phyloP scores from a whole-genome alignment of 2,797 vertebrate genomes.

The Darevskia nairensis region DNA sequence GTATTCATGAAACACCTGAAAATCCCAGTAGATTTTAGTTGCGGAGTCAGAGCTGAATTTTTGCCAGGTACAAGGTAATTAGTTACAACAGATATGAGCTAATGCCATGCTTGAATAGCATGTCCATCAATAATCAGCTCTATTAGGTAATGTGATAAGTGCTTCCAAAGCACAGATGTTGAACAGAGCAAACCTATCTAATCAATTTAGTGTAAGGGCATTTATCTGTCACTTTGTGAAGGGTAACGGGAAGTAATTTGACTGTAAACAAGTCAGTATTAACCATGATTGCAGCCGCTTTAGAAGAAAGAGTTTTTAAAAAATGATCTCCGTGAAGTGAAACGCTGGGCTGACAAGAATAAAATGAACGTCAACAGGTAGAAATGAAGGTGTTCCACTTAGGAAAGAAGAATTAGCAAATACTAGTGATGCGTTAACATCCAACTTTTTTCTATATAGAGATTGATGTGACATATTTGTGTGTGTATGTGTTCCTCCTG shows the following conservation, averaged over 20 bases:
- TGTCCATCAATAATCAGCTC: neutral
- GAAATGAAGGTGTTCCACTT: neutral
- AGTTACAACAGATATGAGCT: neutral
- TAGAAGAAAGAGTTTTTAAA: neutral
- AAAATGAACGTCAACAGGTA: neutral
- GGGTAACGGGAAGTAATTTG: constrained; percentile 1
- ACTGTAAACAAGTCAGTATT: neutral
- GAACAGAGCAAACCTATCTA: neutral
- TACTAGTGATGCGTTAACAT: neutral
- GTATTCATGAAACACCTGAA: neutral
- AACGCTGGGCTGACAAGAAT: neutral
- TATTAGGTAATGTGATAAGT: constrained; percentile 1
- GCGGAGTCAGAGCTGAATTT: neutral
- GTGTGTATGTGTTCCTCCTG: neutral
- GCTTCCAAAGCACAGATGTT: neutral
- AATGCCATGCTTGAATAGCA: constrained; percentile 6
- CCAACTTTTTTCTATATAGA: neutral
- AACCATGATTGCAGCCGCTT: neutral
- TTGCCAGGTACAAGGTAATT: neutral
- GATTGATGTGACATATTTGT: neutral
- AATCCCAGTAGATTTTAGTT: neutral
- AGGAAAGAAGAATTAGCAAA: neutral
- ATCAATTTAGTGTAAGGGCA: neutral
- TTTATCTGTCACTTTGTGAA: neutral
- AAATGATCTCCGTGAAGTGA: neutral